Percentiles rank a stretch among this genome's conserved stretches.
Evolutionary conservation across 2,113 vertebrate genomes (phyloP).

Genomic region (Carettochelys insculpta): DNA sequence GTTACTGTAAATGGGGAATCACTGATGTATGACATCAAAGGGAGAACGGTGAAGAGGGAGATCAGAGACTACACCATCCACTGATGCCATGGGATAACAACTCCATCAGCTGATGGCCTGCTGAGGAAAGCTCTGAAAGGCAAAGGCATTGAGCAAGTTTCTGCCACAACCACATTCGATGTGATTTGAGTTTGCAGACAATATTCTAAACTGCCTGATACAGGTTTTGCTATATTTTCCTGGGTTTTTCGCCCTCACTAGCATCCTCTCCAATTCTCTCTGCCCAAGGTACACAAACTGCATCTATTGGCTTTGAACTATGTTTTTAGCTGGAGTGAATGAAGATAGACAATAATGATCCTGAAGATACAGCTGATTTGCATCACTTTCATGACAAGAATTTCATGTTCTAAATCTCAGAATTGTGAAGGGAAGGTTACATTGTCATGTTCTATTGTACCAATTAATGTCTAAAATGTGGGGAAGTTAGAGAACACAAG

Average conservation of each 20-base stretch:
- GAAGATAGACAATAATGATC: fast-evolving
- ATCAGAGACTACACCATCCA: background rate
- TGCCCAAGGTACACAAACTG: background rate
- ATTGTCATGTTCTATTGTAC: background rate
- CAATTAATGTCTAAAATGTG: conserved; percentile 48
- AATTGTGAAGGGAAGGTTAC: background rate
- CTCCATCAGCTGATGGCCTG: background rate
- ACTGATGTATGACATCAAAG: background rate
- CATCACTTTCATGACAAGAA: conserved; percentile 6
- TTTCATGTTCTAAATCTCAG: background rate
- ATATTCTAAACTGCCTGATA: background rate
- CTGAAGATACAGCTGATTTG: fast-evolving
- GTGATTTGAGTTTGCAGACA: background rate
- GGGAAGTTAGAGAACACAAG: background rate
- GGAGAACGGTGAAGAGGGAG: background rate
- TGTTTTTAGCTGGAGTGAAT: background rate
- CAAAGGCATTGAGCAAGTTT: background rate
- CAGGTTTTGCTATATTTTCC: background rate
- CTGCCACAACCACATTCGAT: background rate
- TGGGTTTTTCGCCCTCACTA: background rate
- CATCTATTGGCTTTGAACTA: background rate
- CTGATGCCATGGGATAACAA: background rate
- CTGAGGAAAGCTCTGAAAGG: background rate
- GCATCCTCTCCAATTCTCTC: background rate
- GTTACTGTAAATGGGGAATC: background rate